phyloP scores from a whole-genome alignment of 1,140 invertebrate genomes.

The Lepidotrigona ventralis region DNA sequence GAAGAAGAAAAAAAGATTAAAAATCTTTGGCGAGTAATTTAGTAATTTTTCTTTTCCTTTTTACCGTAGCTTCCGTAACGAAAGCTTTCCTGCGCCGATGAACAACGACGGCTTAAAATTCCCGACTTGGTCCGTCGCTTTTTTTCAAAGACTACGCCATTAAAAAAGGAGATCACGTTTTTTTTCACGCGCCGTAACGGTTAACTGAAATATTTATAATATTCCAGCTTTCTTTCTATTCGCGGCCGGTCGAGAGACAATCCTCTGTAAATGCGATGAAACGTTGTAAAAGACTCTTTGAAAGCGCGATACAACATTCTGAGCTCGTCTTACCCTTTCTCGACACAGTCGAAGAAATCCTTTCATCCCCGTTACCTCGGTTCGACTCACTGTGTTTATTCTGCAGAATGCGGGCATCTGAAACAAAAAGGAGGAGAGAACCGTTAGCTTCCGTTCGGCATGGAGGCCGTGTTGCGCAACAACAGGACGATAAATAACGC shows the following conservation, averaged over 20 bases:
- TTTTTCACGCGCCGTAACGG: background rate
- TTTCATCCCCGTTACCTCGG: constrained; percentile 45
- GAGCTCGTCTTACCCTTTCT: constrained; percentile 45
- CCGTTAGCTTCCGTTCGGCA: constrained; percentile 6
- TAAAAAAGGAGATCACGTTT: background rate
- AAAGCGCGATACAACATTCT: constrained; percentile 41
- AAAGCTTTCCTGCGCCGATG: too few species aligned
- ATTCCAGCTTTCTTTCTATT: constrained; percentile 11
- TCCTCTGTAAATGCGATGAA: constrained; percentile 32
- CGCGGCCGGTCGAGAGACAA: background rate
- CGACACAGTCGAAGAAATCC: constrained; percentile 41
- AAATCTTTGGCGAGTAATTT: background rate
- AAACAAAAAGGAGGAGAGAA: constrained; percentile 16
- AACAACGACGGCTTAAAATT: background rate
- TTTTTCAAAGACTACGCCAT: background rate
- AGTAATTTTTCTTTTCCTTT: background rate
- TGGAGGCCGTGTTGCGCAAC: background rate
- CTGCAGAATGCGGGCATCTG: constrained; percentile 23
- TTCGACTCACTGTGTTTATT: constrained; percentile 41
- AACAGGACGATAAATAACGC: constrained; percentile 4
- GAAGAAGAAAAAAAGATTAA: too few species aligned
- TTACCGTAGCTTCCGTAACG: too few species aligned
- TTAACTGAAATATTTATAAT: constrained; percentile 20
- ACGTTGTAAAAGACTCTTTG: constrained; percentile 39
- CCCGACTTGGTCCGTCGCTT: background rate